phyloP scores from a whole-genome alignment of 2,888 invertebrate species.

The Clepsis dumicolana region DNA sequence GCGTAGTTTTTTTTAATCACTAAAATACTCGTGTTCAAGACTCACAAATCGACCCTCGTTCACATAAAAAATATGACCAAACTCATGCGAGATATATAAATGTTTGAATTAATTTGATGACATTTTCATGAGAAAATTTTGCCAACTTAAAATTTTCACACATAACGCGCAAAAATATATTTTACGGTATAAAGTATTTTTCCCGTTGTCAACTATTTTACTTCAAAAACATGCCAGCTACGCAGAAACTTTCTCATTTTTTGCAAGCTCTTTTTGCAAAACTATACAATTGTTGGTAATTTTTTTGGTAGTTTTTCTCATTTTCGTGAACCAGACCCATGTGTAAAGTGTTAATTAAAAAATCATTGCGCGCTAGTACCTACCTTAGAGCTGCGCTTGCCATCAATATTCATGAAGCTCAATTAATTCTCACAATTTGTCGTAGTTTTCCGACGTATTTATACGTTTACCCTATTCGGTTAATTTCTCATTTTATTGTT shows the following conservation, averaged over 20 bases:
- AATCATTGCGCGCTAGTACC: constrained; percentile 36
- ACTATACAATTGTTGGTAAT: neutral
- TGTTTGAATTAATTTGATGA: no score
- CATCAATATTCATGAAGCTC: constrained; percentile 64
- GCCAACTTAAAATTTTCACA: no score
- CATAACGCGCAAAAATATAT: no score
- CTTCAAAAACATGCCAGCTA: neutral
- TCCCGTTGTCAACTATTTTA: no score
- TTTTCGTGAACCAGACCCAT: neutral
- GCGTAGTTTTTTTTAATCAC: no score
- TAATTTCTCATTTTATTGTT: constrained; percentile 57
- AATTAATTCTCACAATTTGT: constrained; percentile 71
- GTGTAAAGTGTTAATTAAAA: constrained; percentile 27
- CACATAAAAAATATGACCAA: no score
- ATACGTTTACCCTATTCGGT: constrained; percentile 58
- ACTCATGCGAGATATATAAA: no score
- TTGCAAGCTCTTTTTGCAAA: neutral
- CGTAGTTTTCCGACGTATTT: constrained; percentile 65
- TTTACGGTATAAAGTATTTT: no score
- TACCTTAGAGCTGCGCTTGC: constrained; percentile 34
- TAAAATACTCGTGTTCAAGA: no score
- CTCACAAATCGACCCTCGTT: no score
- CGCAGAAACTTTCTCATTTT: neutral
- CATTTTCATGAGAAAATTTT: no score
- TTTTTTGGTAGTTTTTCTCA: neutral